These are phyloP conservation scores for Phymastichus coffea DNA, from an alignment of 1,140 invertebrate species.

Conservation along the genomic window DNA sequence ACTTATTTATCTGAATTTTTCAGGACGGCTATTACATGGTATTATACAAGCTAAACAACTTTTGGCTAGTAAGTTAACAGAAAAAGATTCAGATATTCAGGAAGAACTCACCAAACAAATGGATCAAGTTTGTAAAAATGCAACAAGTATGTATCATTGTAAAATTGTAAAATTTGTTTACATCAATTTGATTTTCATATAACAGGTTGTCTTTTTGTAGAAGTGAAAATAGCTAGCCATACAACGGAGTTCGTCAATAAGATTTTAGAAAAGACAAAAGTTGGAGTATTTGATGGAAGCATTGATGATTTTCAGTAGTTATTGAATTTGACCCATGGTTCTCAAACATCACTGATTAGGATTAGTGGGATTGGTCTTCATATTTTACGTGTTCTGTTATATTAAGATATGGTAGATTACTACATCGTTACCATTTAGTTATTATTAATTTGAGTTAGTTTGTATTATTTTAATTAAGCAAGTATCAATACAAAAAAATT, in stretches of 20 bases:
- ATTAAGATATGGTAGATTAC: too few relatives aligned
- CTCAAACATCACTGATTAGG: too few relatives aligned
- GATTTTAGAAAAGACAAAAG: slow-evolving; percentile 75
- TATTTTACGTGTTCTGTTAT: too few relatives aligned
- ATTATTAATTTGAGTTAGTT: too few relatives aligned
- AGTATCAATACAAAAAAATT: too few relatives aligned
- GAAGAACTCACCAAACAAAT: slow-evolving; percentile 67
- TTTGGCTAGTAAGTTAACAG: slow-evolving; percentile 63
- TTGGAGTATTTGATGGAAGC: slow-evolving; percentile 66
- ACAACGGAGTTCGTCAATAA: slow-evolving; percentile 86
- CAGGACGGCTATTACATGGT: slow-evolving; percentile 67
- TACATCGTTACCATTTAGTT: too few relatives aligned
- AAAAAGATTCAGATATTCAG: slow-evolving; percentile 57
- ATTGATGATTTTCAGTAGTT: slow-evolving; percentile 60
- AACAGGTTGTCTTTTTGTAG: slow-evolving; percentile 58
- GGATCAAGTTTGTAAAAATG: slow-evolving; percentile 65
- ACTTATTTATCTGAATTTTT: too few relatives aligned
- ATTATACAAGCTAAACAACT: slow-evolving; percentile 68
- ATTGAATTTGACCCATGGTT: too few relatives aligned
- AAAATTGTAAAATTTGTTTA: slow-evolving; percentile 13
- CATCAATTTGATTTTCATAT: not conserved
- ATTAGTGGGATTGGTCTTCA: too few relatives aligned
- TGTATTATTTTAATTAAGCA: too few relatives aligned
- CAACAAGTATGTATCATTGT: slow-evolving; percentile 58
- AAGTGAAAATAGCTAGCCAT: slow-evolving; percentile 74